Conservation (phyloP, 2,797 vertebrate species). For the Nothura maculosa region DNA sequence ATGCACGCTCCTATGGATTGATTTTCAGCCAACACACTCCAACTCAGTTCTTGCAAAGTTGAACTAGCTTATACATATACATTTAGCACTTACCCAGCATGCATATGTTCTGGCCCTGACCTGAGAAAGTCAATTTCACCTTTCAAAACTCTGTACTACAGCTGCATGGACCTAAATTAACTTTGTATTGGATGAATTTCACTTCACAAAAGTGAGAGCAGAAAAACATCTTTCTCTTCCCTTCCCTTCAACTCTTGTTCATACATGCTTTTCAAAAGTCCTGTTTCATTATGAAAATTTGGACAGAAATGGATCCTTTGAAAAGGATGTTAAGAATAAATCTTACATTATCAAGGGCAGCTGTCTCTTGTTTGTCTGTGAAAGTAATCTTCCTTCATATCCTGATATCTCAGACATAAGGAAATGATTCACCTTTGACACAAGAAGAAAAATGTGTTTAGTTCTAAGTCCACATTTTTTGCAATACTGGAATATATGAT, state of each 20-base stretch:
- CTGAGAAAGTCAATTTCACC: neutral
- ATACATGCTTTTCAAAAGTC: neutral
- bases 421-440: conserved; percentile 71
- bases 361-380: conserved; percentile 67
- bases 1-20: neutral
- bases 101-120: neutral
- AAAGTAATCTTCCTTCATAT: conserved; percentile 70
- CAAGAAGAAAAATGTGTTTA: conserved; percentile 64
- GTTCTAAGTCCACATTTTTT: conserved; percentile 62
- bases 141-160: neutral
- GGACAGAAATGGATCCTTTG: conserved; percentile 49
- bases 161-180: neutral
- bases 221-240: neutral
- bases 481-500: conserved; percentile 15
- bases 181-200: neutral
- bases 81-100: neutral
- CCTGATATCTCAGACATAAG: conserved; percentile 62
- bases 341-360: conserved; percentile 58
- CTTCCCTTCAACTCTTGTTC: neutral
- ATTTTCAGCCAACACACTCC: neutral
- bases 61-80: neutral
- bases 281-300: conserved; percentile 51
- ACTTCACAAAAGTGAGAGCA: neutral
- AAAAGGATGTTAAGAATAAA: conserved; percentile 56
- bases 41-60: neutral